Evolutionary conservation across 92 coral and sea anemone genomes (phyloP).

Genomic region (Porites rus): DNA sequence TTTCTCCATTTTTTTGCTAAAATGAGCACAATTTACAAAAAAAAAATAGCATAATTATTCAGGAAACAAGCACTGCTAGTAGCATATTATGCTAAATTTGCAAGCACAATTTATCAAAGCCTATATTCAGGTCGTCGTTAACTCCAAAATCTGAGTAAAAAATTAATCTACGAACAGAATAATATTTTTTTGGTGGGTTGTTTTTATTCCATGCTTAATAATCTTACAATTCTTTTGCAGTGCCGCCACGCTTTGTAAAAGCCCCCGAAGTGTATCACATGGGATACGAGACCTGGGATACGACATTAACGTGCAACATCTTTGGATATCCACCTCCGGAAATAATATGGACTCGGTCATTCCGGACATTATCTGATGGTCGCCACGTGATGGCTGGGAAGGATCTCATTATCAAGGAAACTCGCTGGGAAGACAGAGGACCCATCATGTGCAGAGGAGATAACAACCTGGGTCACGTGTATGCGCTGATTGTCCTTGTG

Average conservation of each 20-base stretch:
- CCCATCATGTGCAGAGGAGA: slow-evolving; percentile 85
- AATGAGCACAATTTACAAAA: too few relatives aligned
- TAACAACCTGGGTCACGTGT: slow-evolving; percentile 73
- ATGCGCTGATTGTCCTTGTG: slow-evolving; percentile 77
- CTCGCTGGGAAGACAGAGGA: slow-evolving; percentile 66
- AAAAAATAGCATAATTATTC: too few relatives aligned
- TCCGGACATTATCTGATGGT: slow-evolving; percentile 56
- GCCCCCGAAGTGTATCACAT: slow-evolving; percentile 53
- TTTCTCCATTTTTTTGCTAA: too few relatives aligned
- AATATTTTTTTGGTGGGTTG: not conserved
- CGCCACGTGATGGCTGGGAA: slow-evolving; percentile 72
- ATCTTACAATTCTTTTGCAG: slow-evolving; percentile 30
- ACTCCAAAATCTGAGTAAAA: too few relatives aligned
- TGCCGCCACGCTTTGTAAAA: slow-evolving; percentile 71
- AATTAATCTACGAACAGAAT: not conserved
- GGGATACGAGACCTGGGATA: slow-evolving; percentile 73
- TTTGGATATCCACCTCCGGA: slow-evolving; percentile 77
- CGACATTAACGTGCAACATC: slow-evolving; percentile 68
- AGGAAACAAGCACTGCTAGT: too few relatives aligned
- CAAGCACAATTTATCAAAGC: too few relatives aligned
- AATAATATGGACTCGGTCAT: slow-evolving; percentile 80
- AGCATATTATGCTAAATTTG: too few relatives aligned
- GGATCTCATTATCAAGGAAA: slow-evolving; percentile 61
- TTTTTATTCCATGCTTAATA: not conserved
- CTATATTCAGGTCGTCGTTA: too few relatives aligned